Conservation (phyloP, 2,113 vertebrate genomes). For the Prunella fulvescens region DNA sequence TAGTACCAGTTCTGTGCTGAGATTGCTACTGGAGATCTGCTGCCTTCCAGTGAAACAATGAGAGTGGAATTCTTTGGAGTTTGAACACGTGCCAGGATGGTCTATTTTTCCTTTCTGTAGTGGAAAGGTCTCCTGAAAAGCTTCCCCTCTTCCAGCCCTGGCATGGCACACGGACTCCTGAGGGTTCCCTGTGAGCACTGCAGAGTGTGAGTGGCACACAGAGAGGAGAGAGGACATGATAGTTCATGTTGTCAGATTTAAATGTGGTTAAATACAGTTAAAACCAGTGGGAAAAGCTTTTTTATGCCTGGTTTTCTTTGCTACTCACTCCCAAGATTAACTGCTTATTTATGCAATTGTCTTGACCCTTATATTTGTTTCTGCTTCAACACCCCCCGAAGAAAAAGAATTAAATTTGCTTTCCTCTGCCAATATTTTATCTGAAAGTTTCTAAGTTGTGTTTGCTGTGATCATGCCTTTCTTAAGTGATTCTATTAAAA, state of each 20-base stretch:
- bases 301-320: neutral
- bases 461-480: neutral
- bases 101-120: neutral
- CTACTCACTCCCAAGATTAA: neutral
- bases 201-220: accelerated
- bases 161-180: neutral
- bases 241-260: neutral
- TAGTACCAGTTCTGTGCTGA: neutral
- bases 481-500: neutral
- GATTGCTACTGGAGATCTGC: neutral
- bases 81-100: neutral
- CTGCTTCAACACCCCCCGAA: neutral
- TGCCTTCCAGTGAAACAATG: neutral
- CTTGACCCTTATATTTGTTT: neutral
- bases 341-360: neutral
- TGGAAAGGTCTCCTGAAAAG: neutral
- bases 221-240: neutral
- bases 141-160: neutral
- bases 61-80: neutral
- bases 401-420: neutral
- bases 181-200: neutral
- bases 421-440: neutral
- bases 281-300: neutral
- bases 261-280: neutral
- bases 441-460: neutral